These are phyloP conservation scores for Araneus ventricosus DNA, from an alignment of 1,140 invertebrate genomes.

Conservation along the genomic window DNA sequence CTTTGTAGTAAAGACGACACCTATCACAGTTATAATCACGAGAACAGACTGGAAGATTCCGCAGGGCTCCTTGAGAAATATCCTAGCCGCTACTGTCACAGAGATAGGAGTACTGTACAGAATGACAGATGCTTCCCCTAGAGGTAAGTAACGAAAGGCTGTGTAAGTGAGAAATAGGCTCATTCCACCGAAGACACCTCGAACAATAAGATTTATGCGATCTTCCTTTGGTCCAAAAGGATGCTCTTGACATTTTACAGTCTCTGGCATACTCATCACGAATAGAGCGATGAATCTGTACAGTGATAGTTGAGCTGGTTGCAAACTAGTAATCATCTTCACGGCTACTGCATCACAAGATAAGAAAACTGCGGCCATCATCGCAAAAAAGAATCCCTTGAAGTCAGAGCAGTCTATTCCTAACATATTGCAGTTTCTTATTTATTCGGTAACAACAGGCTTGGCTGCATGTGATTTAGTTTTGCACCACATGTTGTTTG, in stretches of 20 bases:
- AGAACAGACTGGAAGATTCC: slow-evolving; percentile 90
- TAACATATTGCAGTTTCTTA: too few relatives aligned
- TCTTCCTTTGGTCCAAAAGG: slow-evolving; percentile 86
- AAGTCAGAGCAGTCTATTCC: not conserved
- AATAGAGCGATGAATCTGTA: slow-evolving; percentile 91
- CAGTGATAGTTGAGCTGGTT: slow-evolving; percentile 91
- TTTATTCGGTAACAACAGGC: too few relatives aligned
- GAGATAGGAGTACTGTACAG: slow-evolving; percentile 95
- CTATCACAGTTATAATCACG: slow-evolving; percentile 89
- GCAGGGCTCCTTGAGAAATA: slow-evolving; percentile 94
- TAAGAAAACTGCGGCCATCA: slow-evolving; percentile 83
- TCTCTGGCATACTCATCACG: slow-evolving; percentile 89
- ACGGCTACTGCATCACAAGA: slow-evolving; percentile 93
- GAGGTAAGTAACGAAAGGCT: slow-evolving; percentile 92
- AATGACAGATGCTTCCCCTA: slow-evolving; percentile 93
- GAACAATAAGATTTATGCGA: slow-evolving; percentile 83
- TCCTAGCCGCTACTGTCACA: slow-evolving; percentile 91
- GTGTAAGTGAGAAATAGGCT: slow-evolving; percentile 93
- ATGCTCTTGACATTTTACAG: slow-evolving; percentile 88
- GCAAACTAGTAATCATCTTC: slow-evolving; percentile 87
- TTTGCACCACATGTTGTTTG: too few relatives aligned
- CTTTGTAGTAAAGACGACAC: slow-evolving; percentile 91
- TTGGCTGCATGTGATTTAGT: too few relatives aligned
- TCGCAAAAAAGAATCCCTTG: not conserved
- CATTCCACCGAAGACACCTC: slow-evolving; percentile 90